Evolutionary conservation across 2,888 invertebrate genomes (phyloP).

Genomic region (Elysia crispata): DNA sequence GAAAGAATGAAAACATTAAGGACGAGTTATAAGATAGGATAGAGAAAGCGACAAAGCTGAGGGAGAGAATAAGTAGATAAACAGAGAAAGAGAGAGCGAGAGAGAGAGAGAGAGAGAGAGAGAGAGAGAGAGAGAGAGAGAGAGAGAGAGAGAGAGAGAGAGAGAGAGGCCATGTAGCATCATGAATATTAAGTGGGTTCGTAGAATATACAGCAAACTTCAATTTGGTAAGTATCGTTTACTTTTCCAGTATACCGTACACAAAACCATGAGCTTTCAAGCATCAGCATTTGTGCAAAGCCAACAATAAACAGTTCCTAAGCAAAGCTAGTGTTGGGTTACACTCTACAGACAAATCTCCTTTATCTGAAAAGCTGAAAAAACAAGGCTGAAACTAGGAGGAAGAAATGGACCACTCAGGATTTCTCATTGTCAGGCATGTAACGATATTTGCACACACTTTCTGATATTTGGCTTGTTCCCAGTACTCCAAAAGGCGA

Average conservation of each 20-base stretch:
- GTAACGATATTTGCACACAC: no score
- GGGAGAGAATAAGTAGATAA: constrained; percentile 23
- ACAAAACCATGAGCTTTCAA: background rate
- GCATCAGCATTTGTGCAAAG: background rate
- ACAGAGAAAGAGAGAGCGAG: constrained; percentile 26
- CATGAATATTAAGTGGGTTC: no score
- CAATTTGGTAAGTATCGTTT: no score
- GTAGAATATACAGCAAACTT: no score
- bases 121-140: constrained; percentile 1
- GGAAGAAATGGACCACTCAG: no score
- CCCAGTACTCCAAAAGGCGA: no score
- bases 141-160: constrained; percentile 25
- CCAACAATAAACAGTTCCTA: background rate
- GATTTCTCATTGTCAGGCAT: no score
- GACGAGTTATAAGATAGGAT: background rate
- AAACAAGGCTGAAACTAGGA: no score
- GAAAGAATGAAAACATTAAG: background rate
- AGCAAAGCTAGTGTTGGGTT: background rate
- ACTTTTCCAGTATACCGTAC: background rate
- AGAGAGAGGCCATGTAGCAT: constrained; percentile 9
- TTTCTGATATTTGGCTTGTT: no score
- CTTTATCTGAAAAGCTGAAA: no score
- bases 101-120: constrained; percentile 14
- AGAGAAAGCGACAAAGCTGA: constrained; percentile 15
- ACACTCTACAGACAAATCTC: no score